These are phyloP conservation scores for Formicarius rufipectus DNA, from an alignment of 2,113 vertebrate genomes.

Conservation along the genomic window DNA sequence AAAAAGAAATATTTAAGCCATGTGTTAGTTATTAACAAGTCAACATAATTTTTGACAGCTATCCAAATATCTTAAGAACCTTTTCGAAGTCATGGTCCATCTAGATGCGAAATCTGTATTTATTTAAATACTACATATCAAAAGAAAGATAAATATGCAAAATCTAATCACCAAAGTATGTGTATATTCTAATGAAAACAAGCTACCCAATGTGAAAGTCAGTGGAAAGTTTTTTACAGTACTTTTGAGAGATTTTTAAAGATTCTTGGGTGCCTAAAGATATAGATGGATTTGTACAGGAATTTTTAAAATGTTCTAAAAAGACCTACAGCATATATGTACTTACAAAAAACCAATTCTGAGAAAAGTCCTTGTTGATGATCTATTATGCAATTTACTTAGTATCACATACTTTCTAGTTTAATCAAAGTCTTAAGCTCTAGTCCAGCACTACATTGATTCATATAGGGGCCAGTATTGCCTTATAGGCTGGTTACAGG, in stretches of 20 bases:
- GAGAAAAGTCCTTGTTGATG: neutral
- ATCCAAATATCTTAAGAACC: conserved; percentile 27
- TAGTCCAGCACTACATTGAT: neutral
- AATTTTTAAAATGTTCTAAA: neutral
- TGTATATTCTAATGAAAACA: neutral
- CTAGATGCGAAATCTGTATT: conserved; percentile 49
- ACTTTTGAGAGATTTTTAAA: neutral
- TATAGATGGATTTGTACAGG: neutral
- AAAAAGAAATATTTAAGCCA: conserved; percentile 26
- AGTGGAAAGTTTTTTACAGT: neutral
- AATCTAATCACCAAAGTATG: conserved; percentile 19
- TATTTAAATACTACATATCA: conserved; percentile 51
- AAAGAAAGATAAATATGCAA: conserved; percentile 41
- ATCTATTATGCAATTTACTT: neutral
- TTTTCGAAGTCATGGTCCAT: conserved; percentile 32
- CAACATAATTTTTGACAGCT: conserved; percentile 51
- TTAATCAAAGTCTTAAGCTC: neutral
- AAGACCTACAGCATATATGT: neutral
- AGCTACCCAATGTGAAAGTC: neutral
- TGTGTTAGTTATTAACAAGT: conserved; percentile 63
- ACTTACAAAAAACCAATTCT: neutral
- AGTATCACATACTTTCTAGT: neutral
- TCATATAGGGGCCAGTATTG: neutral
- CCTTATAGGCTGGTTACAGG: neutral
- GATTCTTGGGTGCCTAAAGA: neutral